Evolutionary conservation across 2,888 invertebrate species (phyloP).

Genomic region (Matsumyia berberina): DNA sequence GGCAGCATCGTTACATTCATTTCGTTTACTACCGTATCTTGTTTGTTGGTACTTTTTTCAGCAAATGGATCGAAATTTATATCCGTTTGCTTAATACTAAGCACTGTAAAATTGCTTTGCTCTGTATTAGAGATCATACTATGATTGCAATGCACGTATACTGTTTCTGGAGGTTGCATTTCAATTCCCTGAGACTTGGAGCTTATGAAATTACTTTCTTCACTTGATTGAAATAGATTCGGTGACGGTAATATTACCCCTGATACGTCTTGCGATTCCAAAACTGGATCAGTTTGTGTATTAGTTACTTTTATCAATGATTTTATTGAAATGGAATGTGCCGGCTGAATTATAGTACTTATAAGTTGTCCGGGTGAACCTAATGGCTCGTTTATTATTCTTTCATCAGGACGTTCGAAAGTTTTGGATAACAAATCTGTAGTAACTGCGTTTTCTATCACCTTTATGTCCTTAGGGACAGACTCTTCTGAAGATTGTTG

Average conservation of each 20-base stretch:
- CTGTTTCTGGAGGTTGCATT: slow-evolving; percentile 29
- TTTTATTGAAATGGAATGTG: background rate
- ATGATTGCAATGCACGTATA: slow-evolving; percentile 36
- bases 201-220: slow-evolving; percentile 28
- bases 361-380: slow-evolving; percentile 8
- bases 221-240: slow-evolving; percentile 57
- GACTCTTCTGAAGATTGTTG: background rate
- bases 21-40: background rate
- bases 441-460: background rate
- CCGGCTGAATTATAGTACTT: slow-evolving; percentile 14
- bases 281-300: too few species aligned
- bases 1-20: background rate
- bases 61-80: slow-evolving; percentile 48
- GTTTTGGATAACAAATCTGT: background rate
- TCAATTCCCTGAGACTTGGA: background rate
- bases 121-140: slow-evolving; percentile 35
- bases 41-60: background rate
- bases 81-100: background rate
- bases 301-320: background rate
- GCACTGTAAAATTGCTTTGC: slow-evolving; percentile 29
- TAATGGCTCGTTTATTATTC: background rate
- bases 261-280: background rate
- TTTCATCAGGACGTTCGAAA: background rate
- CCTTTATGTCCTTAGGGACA: background rate
- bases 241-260: slow-evolving; percentile 38